phyloP scores from a whole-genome alignment of 2,888 invertebrate genomes.

The Anarsia innoxiella region DNA sequence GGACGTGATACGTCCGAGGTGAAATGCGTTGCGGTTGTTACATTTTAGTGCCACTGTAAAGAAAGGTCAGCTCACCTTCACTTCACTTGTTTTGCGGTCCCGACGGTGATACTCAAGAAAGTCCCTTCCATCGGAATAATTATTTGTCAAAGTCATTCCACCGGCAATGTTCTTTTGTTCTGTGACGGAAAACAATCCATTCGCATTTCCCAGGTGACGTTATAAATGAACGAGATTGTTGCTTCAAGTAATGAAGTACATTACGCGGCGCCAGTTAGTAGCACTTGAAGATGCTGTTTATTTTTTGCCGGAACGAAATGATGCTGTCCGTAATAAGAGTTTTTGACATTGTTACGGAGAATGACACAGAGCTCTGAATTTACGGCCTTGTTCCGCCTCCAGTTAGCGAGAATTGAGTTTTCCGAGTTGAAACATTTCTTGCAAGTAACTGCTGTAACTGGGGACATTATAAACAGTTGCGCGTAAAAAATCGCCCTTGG shows the following conservation, averaged over 20 bases:
- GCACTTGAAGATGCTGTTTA: background rate
- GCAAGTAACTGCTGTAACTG: constrained; percentile 43
- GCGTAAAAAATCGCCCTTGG: constrained; percentile 8
- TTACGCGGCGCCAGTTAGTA: background rate
- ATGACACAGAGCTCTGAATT: constrained; percentile 51
- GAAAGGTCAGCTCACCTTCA: constrained; percentile 37
- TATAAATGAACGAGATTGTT: constrained; percentile 11
- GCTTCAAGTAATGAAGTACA: constrained; percentile 13
- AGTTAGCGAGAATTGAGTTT: constrained; percentile 45
- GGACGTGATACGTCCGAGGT: constrained; percentile 29
- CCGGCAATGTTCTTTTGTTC: constrained; percentile 12
- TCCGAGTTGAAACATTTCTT: constrained; percentile 45
- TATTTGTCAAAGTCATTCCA: constrained; percentile 12
- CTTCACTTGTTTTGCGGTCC: constrained; percentile 11
- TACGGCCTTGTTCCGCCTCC: constrained; percentile 39
- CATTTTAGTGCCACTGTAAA: constrained; percentile 48
- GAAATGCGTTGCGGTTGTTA: constrained; percentile 37
- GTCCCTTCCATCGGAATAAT: constrained; percentile 16
- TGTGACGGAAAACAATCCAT: constrained; percentile 15
- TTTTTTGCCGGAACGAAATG: constrained; percentile 32
- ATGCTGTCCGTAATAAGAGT: constrained; percentile 41
- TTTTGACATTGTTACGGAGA: constrained; percentile 50
- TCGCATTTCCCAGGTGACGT: constrained; percentile 10
- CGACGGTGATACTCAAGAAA: constrained; percentile 19
- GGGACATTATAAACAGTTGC: constrained; percentile 48